A percentile compares a stretch with the other conserved stretches of the same genome.
Evolutionary conservation across 2,888 invertebrate genomes (phyloP).

Genomic region (Exephanes ischioxanthus): DNA sequence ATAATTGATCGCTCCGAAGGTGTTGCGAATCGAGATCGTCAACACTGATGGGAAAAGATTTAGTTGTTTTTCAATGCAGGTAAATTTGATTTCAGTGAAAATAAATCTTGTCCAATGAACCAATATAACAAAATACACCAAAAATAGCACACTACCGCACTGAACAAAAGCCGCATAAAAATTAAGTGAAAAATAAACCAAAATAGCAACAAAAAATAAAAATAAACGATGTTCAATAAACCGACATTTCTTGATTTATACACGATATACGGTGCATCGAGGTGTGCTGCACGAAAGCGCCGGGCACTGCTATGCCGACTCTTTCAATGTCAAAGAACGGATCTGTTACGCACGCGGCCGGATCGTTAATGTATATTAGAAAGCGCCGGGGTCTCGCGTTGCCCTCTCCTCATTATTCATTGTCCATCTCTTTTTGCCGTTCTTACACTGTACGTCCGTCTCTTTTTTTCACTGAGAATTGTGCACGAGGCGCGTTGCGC

Average conservation of each 20-base stretch:
- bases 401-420: constrained; percentile 48
- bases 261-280: not conserved
- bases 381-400: constrained; percentile 58
- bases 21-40: too few species aligned
- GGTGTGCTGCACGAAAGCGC: constrained; percentile 10
- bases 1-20: too few species aligned
- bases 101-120: too few species aligned
- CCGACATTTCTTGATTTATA: not conserved
- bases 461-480: not conserved
- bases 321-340: constrained; percentile 69
- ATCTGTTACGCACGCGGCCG: constrained; percentile 59
- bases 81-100: too few species aligned
- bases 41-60: too few species aligned
- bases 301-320: constrained; percentile 23
- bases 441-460: constrained; percentile 18
- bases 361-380: constrained; percentile 71
- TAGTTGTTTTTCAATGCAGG: too few species aligned
- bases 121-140: too few species aligned
- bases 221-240: not conserved
- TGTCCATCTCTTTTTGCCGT: constrained; percentile 37
- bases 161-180: too few species aligned
- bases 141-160: too few species aligned
- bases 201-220: too few species aligned
- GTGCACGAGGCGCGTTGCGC: not conserved
- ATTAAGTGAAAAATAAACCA: too few species aligned